phyloP scores from a whole-genome alignment of 2,888 invertebrate genomes.

The Dioctria rufipes region DNA sequence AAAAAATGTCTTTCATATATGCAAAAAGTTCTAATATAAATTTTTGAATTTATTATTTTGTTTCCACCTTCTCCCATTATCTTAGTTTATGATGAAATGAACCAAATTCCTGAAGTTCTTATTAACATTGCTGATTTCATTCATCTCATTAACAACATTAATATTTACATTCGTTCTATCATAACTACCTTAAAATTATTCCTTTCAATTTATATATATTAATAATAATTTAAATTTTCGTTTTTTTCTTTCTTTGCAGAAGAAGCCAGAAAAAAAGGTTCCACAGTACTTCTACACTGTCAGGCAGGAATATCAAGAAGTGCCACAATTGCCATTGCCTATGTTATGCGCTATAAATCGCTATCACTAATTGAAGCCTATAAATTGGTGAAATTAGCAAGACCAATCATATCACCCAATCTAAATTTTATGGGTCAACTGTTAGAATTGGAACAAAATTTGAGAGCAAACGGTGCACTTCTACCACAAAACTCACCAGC shows the following conservation, averaged over 20 bases:
- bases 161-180: no score
- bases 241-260: conserved; percentile 66
- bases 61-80: background rate
- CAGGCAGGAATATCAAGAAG: conserved; percentile 96
- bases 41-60: no score
- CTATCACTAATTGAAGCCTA: conserved; percentile 90
- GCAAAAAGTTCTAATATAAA: no score
- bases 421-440: conserved; percentile 95
- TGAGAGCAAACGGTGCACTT: conserved; percentile 72
- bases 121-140: background rate
- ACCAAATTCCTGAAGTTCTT: background rate
- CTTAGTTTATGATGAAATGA: background rate
- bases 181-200: no score
- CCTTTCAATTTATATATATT: no score
- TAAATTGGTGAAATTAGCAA: conserved; percentile 85
- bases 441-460: conserved; percentile 84
- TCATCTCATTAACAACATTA: no score
- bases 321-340: conserved; percentile 95
- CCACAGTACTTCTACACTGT: conserved; percentile 88
- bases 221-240: conserved; percentile 38
- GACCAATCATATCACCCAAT: conserved; percentile 95
- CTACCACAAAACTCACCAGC: conserved; percentile 62
- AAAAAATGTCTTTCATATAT: no score
- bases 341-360: conserved; percentile 90
- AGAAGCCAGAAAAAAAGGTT: conserved; percentile 71